A percentile compares a stretch with the other conserved stretches of the same genome.
phyloP scores from a whole-genome alignment of 2,888 invertebrate species.

The Embidobia sp. region DNA sequence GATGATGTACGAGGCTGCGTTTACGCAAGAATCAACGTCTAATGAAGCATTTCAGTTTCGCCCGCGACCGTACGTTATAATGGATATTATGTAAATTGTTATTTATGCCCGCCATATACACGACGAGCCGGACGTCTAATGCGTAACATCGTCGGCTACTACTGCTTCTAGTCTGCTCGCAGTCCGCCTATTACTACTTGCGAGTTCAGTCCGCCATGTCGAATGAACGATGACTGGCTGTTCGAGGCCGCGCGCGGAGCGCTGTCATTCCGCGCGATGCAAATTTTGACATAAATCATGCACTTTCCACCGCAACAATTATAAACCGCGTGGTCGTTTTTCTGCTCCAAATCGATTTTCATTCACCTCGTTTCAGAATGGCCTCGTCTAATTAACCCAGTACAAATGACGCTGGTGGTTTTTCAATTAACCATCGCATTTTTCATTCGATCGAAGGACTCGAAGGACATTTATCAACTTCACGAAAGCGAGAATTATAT shows the following conservation, averaged over 20 bases:
- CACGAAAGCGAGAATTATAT: slow-evolving; percentile 1
- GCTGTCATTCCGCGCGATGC: too few relatives aligned
- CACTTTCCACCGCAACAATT: slow-evolving; percentile 26
- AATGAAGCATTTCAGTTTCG: slow-evolving; percentile 65
- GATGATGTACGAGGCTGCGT: slow-evolving; percentile 62
- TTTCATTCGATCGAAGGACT: too few relatives aligned
- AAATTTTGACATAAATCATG: slow-evolving; percentile 38
- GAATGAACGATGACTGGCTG: slow-evolving; percentile 56
- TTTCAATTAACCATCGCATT: too few relatives aligned
- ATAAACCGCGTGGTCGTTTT: slow-evolving; percentile 18
- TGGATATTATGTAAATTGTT: slow-evolving; percentile 66
- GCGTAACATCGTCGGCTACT: slow-evolving; percentile 59
- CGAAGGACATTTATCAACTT: slow-evolving; percentile 1
- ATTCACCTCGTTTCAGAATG: too few relatives aligned
- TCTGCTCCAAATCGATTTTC: slow-evolving; percentile 13
- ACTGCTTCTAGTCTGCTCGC: slow-evolving; percentile 60
- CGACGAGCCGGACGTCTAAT: slow-evolving; percentile 58
- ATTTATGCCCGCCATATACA: slow-evolving; percentile 59
- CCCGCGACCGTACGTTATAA: slow-evolving; percentile 57
- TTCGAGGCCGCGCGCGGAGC: slow-evolving; percentile 39
- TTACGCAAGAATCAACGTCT: slow-evolving; percentile 63
- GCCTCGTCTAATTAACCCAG: too few relatives aligned
- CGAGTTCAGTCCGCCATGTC: slow-evolving; percentile 47
- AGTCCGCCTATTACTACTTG: slow-evolving; percentile 64
- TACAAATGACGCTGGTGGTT: too few relatives aligned